phyloP scores from a whole-genome alignment of 2,113 vertebrate genomes.

The Acinonyx jubatus region DNA sequence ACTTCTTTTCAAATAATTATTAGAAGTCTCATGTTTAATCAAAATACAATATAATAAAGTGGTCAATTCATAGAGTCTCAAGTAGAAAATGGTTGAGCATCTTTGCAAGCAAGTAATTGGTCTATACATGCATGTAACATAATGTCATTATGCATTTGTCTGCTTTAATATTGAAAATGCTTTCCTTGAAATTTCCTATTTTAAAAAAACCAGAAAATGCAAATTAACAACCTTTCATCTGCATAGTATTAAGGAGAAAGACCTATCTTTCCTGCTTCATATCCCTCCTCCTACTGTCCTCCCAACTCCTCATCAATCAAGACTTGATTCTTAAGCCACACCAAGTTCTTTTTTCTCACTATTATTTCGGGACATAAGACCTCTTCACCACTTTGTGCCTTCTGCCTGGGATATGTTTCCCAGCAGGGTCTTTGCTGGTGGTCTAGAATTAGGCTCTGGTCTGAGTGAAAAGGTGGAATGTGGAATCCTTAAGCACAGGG shows the following conservation, averaged over 20 bases:
- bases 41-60: background rate
- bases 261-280: background rate
- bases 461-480: background rate
- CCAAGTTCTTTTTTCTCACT: background rate
- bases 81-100: background rate
- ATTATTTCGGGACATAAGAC: background rate
- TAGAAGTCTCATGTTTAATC: background rate
- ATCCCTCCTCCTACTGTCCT: background rate
- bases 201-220: background rate
- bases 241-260: background rate
- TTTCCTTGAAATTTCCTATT: background rate
- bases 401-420: background rate
- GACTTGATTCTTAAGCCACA: background rate
- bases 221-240: background rate
- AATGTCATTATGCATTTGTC: background rate
- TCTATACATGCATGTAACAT: background rate
- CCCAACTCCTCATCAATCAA: background rate
- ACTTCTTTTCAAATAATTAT: slow-evolving; percentile 2
- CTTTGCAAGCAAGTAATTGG: background rate
- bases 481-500: background rate
- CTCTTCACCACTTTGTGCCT: background rate
- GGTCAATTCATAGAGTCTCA: background rate
- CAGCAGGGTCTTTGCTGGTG: background rate
- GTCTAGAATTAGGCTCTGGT: background rate
- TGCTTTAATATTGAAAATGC: background rate